Evolutionary conservation across 2,888 invertebrate species (phyloP).

Genomic region (Orthosia cruda): DNA sequence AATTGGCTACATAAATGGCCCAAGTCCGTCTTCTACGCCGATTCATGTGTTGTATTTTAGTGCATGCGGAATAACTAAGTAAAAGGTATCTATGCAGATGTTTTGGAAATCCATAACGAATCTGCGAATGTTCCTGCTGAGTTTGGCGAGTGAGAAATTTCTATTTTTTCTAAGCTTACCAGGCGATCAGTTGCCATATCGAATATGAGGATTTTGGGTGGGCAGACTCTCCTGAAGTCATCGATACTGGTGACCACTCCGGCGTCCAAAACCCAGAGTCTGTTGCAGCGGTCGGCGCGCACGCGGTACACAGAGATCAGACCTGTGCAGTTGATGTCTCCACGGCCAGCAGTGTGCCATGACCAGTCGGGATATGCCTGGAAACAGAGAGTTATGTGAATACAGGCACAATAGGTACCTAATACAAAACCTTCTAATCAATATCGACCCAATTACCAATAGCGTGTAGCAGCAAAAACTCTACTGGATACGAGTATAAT

Average conservation of each 20-base stretch:
- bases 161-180: slow-evolving; percentile 81
- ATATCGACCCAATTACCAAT: background rate
- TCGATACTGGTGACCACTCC: slow-evolving; percentile 94
- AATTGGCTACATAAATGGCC: background rate
- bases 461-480: slow-evolving; percentile 10
- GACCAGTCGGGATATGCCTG: slow-evolving; percentile 95
- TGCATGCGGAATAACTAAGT: background rate
- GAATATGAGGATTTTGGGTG: slow-evolving; percentile 96
- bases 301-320: slow-evolving; percentile 95
- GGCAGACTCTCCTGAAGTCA: slow-evolving; percentile 93
- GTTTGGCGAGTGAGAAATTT: background rate
- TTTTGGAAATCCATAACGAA: background rate
- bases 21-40: background rate
- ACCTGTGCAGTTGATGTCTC: slow-evolving; percentile 94
- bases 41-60: background rate
- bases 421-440: background rate
- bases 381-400: slow-evolving; percentile 20
- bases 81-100: background rate
- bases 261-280: slow-evolving; percentile 96
- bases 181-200: slow-evolving; percentile 94
- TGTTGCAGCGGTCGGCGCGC: slow-evolving; percentile 95
- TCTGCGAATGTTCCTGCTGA: background rate
- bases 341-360: slow-evolving; percentile 94
- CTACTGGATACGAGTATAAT: slow-evolving; percentile 2
- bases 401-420: background rate